Percentiles rank a stretch among this genome's conserved stretches.
Evolutionary conservation across 2,888 invertebrate genomes (phyloP).

Genomic region (Anoncus sp.): DNA sequence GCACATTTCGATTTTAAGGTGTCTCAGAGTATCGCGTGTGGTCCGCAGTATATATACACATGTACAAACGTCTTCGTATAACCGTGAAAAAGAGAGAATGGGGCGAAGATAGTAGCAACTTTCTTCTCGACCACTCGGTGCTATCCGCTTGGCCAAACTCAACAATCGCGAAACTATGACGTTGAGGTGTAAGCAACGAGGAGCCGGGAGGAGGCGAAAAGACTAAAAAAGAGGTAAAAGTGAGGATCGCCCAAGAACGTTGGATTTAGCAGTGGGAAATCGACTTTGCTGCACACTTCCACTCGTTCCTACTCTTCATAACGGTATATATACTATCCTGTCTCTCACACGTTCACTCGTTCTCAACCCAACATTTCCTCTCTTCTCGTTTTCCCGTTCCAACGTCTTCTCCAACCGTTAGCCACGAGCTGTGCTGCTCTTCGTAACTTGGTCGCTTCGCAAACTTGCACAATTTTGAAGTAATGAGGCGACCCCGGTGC

Average conservation of each 20-base stretch:
- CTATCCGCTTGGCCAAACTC: conserved; percentile 34
- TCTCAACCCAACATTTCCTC: neutral
- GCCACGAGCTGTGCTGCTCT: conserved; percentile 16
- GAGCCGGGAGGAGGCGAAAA: neutral
- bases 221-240: neutral
- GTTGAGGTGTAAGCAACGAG: neutral
- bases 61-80: conserved; percentile 14
- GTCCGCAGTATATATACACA: conserved; percentile 7
- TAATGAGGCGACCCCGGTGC: conserved; percentile 62
- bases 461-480: conserved; percentile 66
- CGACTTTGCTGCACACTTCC: conserved; percentile 33
- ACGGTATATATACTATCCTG: conserved; percentile 2
- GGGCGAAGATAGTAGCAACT: neutral
- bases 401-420: conserved; percentile 4
- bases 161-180: conserved; percentile 51
- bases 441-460: conserved; percentile 46
- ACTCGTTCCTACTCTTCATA: conserved; percentile 5
- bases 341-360: conserved; percentile 7
- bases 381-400: neutral
- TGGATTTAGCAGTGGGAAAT: conserved; percentile 42
- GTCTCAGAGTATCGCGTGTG: conserved; percentile 18
- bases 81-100: neutral
- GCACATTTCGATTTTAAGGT: conserved; percentile 18
- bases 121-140: conserved; percentile 24
- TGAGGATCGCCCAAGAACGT: conserved; percentile 22